These are phyloP conservation scores for Galbula dea DNA, from an alignment of 2,113 vertebrate species.

Conservation along the genomic window DNA sequence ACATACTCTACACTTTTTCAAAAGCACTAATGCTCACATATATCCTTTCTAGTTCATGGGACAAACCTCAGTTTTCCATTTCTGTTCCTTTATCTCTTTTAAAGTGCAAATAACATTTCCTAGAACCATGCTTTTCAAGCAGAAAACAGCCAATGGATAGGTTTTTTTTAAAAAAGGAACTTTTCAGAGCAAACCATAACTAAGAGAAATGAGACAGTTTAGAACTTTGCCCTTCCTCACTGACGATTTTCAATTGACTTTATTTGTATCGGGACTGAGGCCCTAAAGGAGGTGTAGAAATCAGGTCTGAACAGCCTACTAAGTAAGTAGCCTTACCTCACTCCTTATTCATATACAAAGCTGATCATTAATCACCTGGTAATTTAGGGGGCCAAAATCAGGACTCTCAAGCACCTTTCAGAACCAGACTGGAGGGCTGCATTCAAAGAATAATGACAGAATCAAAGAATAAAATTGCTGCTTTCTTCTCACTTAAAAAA, in stretches of 20 bases:
- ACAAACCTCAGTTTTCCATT: neutral
- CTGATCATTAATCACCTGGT: conserved; percentile 21
- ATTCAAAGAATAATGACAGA: conserved; percentile 44
- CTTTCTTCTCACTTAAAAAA: neutral
- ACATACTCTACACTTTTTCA: neutral
- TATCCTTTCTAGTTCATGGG: neutral
- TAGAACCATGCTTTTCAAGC: neutral
- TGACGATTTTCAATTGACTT: conserved; percentile 24
- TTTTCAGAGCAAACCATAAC: neutral
- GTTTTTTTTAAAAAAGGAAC: neutral
- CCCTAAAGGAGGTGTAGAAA: neutral
- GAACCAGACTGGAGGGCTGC: neutral
- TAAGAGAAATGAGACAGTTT: conserved; percentile 8
- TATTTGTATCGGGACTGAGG: neutral
- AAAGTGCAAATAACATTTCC: conserved; percentile 27
- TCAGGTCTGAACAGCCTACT: conserved; percentile 10
- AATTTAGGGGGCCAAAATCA: conserved; percentile 1
- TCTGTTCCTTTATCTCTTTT: conserved; percentile 1
- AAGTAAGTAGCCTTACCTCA: neutral
- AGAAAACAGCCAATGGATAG: neutral
- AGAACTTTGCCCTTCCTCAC: neutral
- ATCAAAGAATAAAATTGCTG: conserved; percentile 33
- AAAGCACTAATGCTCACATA: neutral
- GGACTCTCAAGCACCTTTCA: conserved; percentile 40
- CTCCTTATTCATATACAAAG: neutral